Evolutionary conservation across 1,140 invertebrate species (phyloP).

Genomic region (Drosophila nigromelanica): DNA sequence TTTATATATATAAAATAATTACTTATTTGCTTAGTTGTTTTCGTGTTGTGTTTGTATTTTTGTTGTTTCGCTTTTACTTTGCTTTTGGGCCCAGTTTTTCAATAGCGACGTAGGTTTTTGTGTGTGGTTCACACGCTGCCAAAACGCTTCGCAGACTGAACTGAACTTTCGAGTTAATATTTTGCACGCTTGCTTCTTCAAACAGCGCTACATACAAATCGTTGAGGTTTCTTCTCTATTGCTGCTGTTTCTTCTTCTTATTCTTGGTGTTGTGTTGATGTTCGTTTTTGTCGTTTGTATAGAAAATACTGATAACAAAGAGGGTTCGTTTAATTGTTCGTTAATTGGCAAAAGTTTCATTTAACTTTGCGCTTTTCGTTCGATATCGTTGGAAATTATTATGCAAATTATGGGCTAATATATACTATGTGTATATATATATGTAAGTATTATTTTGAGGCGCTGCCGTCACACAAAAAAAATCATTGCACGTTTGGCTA

Average conservation of each 20-base stretch:
- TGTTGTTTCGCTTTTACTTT: conserved; percentile 12
- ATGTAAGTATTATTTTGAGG: conserved; percentile 20
- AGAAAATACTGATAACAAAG: conserved; percentile 72
- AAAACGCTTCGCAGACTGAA: conserved; percentile 40
- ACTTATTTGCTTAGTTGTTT: conserved; percentile 4
- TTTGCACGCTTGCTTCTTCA: conserved; percentile 32
- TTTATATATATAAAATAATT: conserved; percentile 5
- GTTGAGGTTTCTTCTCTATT: conserved; percentile 29
- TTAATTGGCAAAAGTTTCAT: conserved; percentile 45
- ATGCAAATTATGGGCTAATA: conserved; percentile 21
- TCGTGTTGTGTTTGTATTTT: conserved; percentile 10
- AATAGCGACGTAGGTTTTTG: neutral
- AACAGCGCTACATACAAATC: conserved; percentile 21
- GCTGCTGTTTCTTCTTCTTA: conserved; percentile 16
- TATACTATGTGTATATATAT: neutral
- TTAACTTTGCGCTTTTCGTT: conserved; percentile 36
- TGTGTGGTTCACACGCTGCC: conserved; percentile 33
- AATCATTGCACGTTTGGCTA: conserved; percentile 29
- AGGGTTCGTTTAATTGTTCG: conserved; percentile 71
- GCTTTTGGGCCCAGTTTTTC: conserved; percentile 19
- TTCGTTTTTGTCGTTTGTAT: conserved; percentile 38
- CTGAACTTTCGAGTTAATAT: conserved; percentile 42
- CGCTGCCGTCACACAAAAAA: conserved; percentile 39
- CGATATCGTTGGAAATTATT: conserved; percentile 24
- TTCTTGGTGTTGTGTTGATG: conserved; percentile 5